Evolutionary conservation across 2,113 vertebrate genomes (phyloP).

Genomic region (Antigone vipio): DNA sequence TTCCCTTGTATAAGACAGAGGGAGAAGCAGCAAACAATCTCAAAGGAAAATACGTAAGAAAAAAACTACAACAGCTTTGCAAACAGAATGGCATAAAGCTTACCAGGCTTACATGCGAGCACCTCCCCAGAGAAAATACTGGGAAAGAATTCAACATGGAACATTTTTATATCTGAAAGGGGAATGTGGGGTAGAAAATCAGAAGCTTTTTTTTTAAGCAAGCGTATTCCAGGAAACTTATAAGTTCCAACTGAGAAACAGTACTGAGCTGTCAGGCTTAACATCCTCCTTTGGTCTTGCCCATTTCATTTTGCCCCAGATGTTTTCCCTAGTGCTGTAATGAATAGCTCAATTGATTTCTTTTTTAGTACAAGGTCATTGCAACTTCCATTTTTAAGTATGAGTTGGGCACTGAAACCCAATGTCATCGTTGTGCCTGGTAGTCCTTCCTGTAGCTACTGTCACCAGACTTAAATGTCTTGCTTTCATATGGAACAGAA

Average conservation of each 20-base stretch:
- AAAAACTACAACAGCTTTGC: slow-evolving; percentile 10
- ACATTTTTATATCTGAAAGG: background rate
- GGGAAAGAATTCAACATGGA: background rate
- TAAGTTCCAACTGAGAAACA: background rate
- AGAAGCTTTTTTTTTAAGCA: background rate
- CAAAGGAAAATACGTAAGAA: background rate
- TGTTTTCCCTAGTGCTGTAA: background rate
- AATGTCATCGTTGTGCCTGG: background rate
- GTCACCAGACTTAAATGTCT: background rate
- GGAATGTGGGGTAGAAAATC: background rate
- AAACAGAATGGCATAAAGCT: background rate
- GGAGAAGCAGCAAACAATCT: background rate
- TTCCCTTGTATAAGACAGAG: background rate
- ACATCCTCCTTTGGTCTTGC: background rate
- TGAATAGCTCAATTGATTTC: background rate
- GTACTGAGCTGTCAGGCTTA: background rate
- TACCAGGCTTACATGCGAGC: background rate
- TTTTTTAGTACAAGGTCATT: background rate
- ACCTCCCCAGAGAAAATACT: background rate
- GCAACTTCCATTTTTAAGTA: background rate
- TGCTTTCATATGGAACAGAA: too few relatives aligned
- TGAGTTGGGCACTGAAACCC: background rate
- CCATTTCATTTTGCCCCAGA: background rate
- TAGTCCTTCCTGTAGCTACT: background rate
- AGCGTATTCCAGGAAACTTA: background rate